Evolutionary conservation across 2,888 invertebrate species (phyloP), one percentile per base, ranked within the genome.

Genomic region (Zaprionus lineosus): DNA sequence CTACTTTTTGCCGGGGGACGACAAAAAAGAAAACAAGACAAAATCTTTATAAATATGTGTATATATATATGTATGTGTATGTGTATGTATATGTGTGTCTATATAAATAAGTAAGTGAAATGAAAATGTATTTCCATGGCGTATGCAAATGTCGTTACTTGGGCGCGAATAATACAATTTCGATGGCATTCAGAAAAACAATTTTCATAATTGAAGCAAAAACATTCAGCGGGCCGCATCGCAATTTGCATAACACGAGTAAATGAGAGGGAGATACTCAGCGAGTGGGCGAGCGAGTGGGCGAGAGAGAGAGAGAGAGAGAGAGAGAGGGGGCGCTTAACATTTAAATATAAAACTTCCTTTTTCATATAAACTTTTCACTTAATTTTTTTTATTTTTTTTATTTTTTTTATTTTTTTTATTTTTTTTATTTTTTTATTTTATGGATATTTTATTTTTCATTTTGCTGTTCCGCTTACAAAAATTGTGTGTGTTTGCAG

Each of bases 141-240:
- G 40, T 52, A 79, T 85, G 85, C 79, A 73, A 81, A 81, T 85
- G 59, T 61, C 60, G 56, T 75, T 73, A 67, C 58, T 61, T 73
- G 52, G 73, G 73, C 76, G 79, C 66, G 73, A 83, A 78, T 79
- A 79, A 83, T 83, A 78, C 73, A 83, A 85, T 81, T 81, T 83
- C 61, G 58, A 83, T 83, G 79, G 70, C 63, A 81, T 85, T 85
- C 73, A 75, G 56, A 63, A 60, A 70, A 74, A 85, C 61, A 78
- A 85, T 83, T 78, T 85, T 83, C 73, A 75, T 83, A 81, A 84
- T 85, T 81, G 83, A 81, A 66, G 73, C 64, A 66, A 69, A 63
- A 55, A 50, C 60, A 63, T 58, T 66, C 62, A 65, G 47, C 52
- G 62, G 59, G 53, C 57, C 62, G 69, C 56, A 72, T 37, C 9